Evolutionary conservation across 2,113 vertebrate genomes (phyloP).

Genomic region (Notothenia rossii): DNA sequence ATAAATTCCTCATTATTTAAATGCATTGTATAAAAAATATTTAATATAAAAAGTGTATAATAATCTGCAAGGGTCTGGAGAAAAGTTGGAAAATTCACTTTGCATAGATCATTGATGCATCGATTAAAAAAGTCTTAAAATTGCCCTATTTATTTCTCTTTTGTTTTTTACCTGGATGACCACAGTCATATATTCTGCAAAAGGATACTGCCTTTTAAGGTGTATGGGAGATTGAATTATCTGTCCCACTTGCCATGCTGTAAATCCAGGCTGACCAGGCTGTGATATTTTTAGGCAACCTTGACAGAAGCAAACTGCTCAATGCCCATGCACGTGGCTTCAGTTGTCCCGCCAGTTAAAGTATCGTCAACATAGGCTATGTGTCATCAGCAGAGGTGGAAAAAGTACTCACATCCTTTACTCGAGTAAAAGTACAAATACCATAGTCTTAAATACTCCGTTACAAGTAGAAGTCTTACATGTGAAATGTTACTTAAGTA

Average conservation of each 20-base stretch:
- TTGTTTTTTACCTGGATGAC: neutral
- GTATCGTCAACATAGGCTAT: neutral
- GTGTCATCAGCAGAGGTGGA: too few relatives aligned
- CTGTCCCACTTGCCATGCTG: neutral
- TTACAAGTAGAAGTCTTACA: too few relatives aligned
- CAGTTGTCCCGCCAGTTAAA: conserved; percentile 4
- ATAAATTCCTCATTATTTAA: conserved; percentile 66
- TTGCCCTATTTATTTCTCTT: too few relatives aligned
- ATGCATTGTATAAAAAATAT: conserved; percentile 67
- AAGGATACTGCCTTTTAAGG: neutral
- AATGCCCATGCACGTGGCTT: neutral
- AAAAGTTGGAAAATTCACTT: neutral
- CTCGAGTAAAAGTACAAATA: too few relatives aligned
- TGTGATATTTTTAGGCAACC: conserved; percentile 42
- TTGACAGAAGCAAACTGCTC: conserved; percentile 1
- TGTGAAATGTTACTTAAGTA: too few relatives aligned
- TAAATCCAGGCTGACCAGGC: conserved; percentile 9
- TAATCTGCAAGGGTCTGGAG: neutral
- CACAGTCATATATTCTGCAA: neutral
- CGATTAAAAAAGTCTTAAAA: neutral
- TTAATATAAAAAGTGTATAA: conserved; percentile 38
- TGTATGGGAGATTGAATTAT: neutral
- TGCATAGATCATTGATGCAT: neutral
- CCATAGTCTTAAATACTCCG: too few relatives aligned
- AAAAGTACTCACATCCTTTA: too few relatives aligned